Evolutionary conservation across 37 sponge, comb jelly and placozoan species (phyloP), one percentile per base, ranked within the genome.

Genomic region (Haliclona indistincta): DNA sequence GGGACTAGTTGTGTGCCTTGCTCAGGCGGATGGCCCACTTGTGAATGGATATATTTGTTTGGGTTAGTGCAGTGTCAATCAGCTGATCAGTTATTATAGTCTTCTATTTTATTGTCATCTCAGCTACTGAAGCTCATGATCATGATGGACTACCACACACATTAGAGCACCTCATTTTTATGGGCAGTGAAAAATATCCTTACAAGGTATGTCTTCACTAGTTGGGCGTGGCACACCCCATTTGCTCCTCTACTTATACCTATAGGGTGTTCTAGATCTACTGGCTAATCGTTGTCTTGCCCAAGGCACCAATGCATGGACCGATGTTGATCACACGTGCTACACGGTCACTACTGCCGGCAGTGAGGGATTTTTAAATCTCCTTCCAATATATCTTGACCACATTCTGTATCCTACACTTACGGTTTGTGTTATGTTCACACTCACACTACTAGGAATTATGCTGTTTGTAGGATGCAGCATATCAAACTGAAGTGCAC

Each of bases 301-400:
- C 3, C 87, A 89, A 37, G 99, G 99, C 5, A 98, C 99, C 25
- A 98, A 98, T 70, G 99, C 99, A 5, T 98, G 96, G 96, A 98
- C 99, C 0, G 99, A 94, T 55, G 82, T 80, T 41, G 99, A 98
- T 79, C 91, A 98, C 78, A 98, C 99, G 34, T 88, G 87, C 63
- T 98, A 98, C 89, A 98, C 99, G 1, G 64, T 98, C 33, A 84
- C 73, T 0, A 95, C 90, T 30, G 99, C 99, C 4, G 99, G 99
- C 28, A 80, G 78, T 39, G 84, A 92, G 30, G 99, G 99, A 4
- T 98, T 98, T 65, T 89, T 98, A 30, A 80, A 85, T 35, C 78
- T 98, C 35, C 81, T 98, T 7, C 95, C 95, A 4, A 73, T 91
- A 65, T 98, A 95, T 68, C 93, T 98, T 13, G 93, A 98, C 62